These are phyloP conservation scores for Lochmaea crataegi DNA, from an alignment of 2,888 invertebrate species.

Conservation along the genomic window DNA sequence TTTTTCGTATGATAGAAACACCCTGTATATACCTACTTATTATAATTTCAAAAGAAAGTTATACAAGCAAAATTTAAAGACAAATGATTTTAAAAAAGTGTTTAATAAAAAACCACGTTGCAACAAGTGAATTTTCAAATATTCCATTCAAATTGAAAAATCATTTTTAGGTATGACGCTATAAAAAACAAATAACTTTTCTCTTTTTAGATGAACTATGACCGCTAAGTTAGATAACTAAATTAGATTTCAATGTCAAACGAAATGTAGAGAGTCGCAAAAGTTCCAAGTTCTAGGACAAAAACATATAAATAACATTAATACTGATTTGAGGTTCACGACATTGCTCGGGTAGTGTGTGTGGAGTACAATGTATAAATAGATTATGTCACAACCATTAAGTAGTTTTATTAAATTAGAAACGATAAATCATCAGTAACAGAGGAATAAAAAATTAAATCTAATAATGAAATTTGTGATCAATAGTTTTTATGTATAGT, in stretches of 20 bases:
- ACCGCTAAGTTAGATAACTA: background rate
- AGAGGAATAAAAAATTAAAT: background rate
- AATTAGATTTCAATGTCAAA: slow-evolving; percentile 17
- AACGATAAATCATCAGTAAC: background rate
- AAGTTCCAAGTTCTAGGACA: slow-evolving; percentile 32
- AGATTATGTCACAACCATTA: slow-evolving; percentile 24
- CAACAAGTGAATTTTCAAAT: too few species aligned
- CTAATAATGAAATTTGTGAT: background rate
- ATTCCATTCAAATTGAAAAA: background rate
- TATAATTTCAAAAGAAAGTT: too few species aligned
- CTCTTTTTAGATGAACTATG: background rate
- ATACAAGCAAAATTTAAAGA: too few species aligned
- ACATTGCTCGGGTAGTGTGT: slow-evolving; percentile 12
- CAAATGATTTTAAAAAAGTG: too few species aligned
- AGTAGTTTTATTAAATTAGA: background rate
- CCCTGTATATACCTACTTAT: too few species aligned
- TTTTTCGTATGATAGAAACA: too few species aligned
- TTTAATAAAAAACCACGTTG: too few species aligned
- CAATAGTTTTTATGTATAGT: background rate
- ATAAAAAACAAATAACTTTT: background rate
- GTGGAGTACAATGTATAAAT: slow-evolving; percentile 18
- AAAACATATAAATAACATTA: slow-evolving; percentile 22
- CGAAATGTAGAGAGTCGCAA: background rate
- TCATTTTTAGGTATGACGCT: background rate
- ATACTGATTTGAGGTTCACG: slow-evolving; percentile 27